Conservation (phyloP, 2,113 vertebrate species). For the Mastomys coucha region DNA sequence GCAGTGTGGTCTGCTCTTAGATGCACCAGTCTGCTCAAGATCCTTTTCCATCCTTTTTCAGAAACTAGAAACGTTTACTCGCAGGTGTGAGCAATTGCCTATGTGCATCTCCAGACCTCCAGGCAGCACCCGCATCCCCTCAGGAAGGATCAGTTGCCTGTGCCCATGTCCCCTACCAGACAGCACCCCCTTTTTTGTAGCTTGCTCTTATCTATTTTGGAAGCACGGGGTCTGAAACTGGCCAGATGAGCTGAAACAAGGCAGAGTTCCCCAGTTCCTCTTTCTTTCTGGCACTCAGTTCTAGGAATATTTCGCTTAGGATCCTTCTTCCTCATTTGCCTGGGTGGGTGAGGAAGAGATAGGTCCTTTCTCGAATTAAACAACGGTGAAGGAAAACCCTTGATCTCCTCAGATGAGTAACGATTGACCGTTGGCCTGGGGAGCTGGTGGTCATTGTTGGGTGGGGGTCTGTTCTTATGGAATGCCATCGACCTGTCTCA, state of each 20-base stretch:
- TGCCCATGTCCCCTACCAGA: too few relatives aligned
- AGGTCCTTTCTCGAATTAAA: neutral
- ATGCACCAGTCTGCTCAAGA: accelerated
- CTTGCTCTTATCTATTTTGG: neutral
- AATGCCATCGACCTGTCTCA: neutral
- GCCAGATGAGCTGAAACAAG: neutral
- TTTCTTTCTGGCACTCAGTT: neutral
- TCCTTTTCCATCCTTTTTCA: too few relatives aligned
- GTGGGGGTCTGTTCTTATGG: neutral
- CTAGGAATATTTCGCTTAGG: neutral
- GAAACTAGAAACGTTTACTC: neutral
- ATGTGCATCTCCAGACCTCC: neutral
- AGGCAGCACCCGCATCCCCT: neutral
- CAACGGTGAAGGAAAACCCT: too few relatives aligned
- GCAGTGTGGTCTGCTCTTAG: neutral
- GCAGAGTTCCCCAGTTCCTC: neutral
- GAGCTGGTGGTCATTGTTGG: neutral
- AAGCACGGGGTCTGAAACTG: neutral
- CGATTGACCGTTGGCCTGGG: neutral
- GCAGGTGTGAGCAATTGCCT: too few relatives aligned
- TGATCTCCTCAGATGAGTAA: neutral
- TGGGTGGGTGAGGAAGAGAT: neutral
- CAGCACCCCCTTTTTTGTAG: neutral
- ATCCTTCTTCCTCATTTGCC: neutral
- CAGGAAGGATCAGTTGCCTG: neutral